Conservation (phyloP, 2,888 invertebrate genomes). For the Limnephilus lunatus region DNA sequence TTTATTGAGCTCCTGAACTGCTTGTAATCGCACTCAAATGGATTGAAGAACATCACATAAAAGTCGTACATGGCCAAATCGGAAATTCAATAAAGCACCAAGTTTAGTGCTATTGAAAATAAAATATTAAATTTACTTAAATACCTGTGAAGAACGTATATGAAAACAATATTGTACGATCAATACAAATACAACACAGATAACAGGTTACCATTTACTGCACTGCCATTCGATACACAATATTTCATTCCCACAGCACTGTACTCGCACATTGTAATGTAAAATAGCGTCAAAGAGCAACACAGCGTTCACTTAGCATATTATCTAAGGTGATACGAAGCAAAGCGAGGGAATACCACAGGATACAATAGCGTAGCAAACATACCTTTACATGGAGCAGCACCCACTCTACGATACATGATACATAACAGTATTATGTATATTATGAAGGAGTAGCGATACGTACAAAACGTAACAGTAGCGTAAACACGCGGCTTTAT, state of each 20-base stretch:
- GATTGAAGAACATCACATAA: no score
- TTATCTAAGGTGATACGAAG: conserved; percentile 25
- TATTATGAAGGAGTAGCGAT: background rate
- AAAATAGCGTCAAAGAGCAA: background rate
- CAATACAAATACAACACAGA: background rate
- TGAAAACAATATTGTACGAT: background rate
- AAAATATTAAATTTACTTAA: background rate
- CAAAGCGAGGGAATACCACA: conserved; percentile 26
- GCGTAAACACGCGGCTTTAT: background rate
- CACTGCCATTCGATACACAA: background rate
- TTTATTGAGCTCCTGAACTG: no score
- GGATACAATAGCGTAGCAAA: conserved; percentile 10
- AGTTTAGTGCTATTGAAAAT: background rate
- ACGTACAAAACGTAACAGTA: conserved; percentile 5
- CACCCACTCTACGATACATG: background rate
- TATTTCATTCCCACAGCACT: background rate
- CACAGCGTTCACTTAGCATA: conserved; percentile 15
- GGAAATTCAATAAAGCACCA: background rate
- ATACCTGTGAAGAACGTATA: background rate
- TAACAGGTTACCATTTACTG: background rate
- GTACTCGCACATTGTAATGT: background rate
- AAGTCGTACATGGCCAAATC: no score
- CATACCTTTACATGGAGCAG: background rate
- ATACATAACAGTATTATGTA: background rate
- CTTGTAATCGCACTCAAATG: no score